Evolutionary conservation across 2,797 vertebrate genomes (phyloP), one percentile per base, ranked within the genome.

Genomic region (Esox masquinongy): DNA sequence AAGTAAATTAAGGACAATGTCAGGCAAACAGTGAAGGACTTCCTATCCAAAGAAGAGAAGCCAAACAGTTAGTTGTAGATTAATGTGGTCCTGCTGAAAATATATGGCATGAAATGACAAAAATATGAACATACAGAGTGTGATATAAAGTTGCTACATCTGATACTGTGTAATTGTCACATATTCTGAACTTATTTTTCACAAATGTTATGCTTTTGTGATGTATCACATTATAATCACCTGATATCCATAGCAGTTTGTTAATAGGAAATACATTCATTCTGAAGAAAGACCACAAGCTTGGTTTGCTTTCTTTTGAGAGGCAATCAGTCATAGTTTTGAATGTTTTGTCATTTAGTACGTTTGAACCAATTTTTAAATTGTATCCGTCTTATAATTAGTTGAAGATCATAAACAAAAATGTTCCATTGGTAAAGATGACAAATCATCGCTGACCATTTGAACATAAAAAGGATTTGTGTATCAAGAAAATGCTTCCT

Each of bases 41-140:
- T 76, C 72, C 73, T 22, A 4, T 78, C 59, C 26, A 24, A 64
- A 50, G 22, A 22, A 34, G 12, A 53, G 77, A 64, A 59, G 66
- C 51, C 76, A 79, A 47, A 34, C 70, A 36, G 39, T 29, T 29
- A 63, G 64, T 75, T 72, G 22, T 31, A 22, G n/a, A 53, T 34
- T 16, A 14, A 68, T 34, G 24, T 68, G 71, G 34, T 34, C 63
- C 68, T 19, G 53, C 16, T 59, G 36, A 66, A 74, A 70, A 79
- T 74, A 29, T 72, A 67, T 59, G 43, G 64, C 26, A 22, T 51
- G 51, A 47, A 56, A 72, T 39, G 53, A 68, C 34, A 49, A 34
- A 3, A 49, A 50, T 71, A 78, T 83, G 53, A 70, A 71, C 74
- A 77, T 78, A 75, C 26, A 70, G 56, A 77, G 73, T 71, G 73